These are phyloP conservation scores for Lamprologus callipterus DNA, from an alignment of 2,113 vertebrate genomes.

Conservation along the genomic window DNA sequence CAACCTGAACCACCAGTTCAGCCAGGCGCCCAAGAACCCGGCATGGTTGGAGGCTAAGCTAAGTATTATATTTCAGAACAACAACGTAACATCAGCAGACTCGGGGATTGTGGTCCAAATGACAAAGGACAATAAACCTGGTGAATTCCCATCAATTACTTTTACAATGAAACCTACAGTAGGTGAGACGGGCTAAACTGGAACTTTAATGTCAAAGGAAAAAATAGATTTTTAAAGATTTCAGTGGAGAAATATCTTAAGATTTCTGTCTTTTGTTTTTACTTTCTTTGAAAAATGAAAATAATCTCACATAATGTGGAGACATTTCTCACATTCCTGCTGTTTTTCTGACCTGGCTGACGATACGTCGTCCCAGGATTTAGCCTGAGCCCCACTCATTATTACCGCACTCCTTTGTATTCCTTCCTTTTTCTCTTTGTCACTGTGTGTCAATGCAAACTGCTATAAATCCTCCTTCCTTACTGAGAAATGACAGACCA, in stretches of 20 bases:
- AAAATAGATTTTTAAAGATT: background rate
- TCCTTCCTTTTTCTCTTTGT: background rate
- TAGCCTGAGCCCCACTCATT: background rate
- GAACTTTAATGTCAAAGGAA: background rate
- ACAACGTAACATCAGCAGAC: background rate
- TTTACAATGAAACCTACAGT: background rate
- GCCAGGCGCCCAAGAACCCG: background rate
- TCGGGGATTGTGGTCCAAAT: background rate
- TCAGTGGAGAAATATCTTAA: background rate
- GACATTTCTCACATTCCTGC: background rate
- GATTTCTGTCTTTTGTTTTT: background rate
- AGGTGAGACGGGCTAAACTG: background rate
- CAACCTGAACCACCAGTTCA: background rate
- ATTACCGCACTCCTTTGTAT: background rate
- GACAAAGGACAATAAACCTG: background rate
- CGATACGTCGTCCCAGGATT: rapidly evolving
- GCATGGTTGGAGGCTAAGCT: background rate
- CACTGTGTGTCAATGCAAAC: background rate
- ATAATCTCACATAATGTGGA: background rate
- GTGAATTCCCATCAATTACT: background rate
- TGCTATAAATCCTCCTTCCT: constrained; percentile 3
- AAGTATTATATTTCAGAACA: background rate
- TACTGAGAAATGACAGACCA: constrained; percentile 3
- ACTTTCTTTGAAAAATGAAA: background rate
- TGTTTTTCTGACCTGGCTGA: background rate